Evolutionary conservation across 1,140 invertebrate species (phyloP).

Genomic region (Neuroterus valhalla): DNA sequence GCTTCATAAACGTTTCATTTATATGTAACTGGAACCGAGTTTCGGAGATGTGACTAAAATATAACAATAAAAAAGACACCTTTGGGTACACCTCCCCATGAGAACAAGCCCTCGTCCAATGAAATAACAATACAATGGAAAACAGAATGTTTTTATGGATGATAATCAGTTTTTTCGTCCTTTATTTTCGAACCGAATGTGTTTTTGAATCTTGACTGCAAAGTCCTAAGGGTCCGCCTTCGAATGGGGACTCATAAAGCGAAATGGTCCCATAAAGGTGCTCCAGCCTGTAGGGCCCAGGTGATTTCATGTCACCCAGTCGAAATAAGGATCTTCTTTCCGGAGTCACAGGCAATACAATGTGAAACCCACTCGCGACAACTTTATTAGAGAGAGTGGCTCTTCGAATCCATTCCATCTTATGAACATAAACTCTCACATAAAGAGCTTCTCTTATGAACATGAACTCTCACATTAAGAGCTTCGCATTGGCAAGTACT

Average conservation of each 20-base stretch:
- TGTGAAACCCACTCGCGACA: conserved; percentile 63
- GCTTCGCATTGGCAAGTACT: neutral
- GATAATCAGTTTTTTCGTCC: too few relatives aligned
- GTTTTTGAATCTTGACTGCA: neutral
- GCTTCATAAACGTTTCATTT: too few relatives aligned
- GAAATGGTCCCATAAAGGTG: conserved; percentile 61
- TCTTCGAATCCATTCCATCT: conserved; percentile 8
- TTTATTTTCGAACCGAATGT: neutral
- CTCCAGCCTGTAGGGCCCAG: conserved; percentile 48
- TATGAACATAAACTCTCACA: conserved; percentile 5
- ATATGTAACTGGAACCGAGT: too few relatives aligned
- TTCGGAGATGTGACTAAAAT: too few relatives aligned
- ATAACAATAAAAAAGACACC: too few relatives aligned
- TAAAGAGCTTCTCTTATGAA: too few relatives aligned
- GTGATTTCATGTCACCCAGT: conserved; percentile 42
- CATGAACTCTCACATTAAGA: neutral
- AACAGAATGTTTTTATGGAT: too few relatives aligned
- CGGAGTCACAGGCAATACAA: conserved; percentile 46
- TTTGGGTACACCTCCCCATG: too few relatives aligned
- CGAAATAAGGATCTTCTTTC: conserved; percentile 42
- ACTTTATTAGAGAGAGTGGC: conserved; percentile 61
- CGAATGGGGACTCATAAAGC: conserved; percentile 58
- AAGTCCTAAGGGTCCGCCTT: neutral
- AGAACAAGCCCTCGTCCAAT: too few relatives aligned
- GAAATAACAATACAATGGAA: too few relatives aligned